phyloP scores from a whole-genome alignment of 2,888 invertebrate genomes.

The Drosophila meridiana region DNA sequence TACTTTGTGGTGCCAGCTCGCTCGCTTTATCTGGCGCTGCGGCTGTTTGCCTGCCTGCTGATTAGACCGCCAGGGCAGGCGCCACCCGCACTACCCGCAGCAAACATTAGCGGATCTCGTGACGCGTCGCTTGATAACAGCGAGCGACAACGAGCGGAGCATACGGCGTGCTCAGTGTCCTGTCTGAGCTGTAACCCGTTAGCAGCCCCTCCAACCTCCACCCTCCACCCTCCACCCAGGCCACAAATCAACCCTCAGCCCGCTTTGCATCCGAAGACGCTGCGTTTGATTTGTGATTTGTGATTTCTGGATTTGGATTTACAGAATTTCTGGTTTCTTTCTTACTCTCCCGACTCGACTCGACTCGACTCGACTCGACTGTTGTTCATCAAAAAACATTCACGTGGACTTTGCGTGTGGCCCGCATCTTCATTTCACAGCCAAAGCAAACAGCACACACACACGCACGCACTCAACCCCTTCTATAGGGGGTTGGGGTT shows the following conservation, averaged over 20 bases:
- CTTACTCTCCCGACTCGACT: background rate
- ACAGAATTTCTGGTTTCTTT: conserved; percentile 5
- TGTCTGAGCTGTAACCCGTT: conserved; percentile 40
- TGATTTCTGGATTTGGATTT: conserved; percentile 41
- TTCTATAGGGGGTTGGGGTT: background rate
- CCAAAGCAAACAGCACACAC: conserved; percentile 61
- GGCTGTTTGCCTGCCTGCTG: conserved; percentile 76
- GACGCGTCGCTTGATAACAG: conserved; percentile 65
- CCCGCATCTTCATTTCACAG: conserved; percentile 76
- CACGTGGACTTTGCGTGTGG: conserved; percentile 33
- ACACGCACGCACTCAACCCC: conserved; percentile 11
- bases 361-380: background rate
- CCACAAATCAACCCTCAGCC: conserved; percentile 11
- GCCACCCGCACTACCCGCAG: conserved; percentile 12
- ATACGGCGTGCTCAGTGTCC: conserved; percentile 60
- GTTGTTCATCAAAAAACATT: conserved; percentile 66
- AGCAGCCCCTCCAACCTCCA: background rate
- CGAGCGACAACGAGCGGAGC: conserved; percentile 74
- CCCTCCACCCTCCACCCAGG: background rate
- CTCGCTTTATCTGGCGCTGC: conserved; percentile 59
- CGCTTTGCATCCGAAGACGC: conserved; percentile 56
- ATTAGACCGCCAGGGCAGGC: conserved; percentile 67
- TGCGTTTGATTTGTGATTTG: conserved; percentile 61
- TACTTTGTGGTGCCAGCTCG: conserved; percentile 54
- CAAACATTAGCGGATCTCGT: conserved; percentile 68